phyloP scores from a whole-genome alignment of 23 tunicate genomes.

The Styela plicata region DNA sequence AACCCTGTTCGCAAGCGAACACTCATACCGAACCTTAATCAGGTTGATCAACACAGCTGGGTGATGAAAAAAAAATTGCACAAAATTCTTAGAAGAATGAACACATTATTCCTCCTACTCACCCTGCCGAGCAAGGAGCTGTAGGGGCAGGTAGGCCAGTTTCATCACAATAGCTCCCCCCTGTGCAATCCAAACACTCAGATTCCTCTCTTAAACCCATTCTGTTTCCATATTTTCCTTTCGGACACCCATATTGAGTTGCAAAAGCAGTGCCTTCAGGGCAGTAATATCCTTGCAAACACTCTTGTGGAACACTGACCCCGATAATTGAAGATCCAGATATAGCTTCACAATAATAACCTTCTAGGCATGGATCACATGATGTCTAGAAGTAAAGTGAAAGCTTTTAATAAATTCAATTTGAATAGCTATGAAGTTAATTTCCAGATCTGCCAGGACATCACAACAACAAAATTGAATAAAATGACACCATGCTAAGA shows the following conservation, averaged over 20 bases:
- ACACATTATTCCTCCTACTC: no score
- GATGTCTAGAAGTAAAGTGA: constrained; percentile 31
- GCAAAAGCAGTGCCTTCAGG: constrained; percentile 49
- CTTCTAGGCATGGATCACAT: constrained; percentile 74
- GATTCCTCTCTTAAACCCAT: neutral
- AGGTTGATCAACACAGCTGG: no score
- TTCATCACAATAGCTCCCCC: constrained; percentile 66
- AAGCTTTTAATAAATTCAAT: no score
- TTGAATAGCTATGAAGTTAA: no score
- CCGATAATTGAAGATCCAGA: constrained; percentile 34
- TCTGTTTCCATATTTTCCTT: constrained; percentile 58
- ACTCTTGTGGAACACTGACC: constrained; percentile 41
- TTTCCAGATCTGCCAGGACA: no score
- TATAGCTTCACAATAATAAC: constrained; percentile 78
- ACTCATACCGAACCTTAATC: no score
- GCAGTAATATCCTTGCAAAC: constrained; percentile 77
- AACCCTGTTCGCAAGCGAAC: no score
- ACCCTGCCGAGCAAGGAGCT: constrained; percentile 52
- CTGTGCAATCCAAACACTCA: constrained; percentile 62
- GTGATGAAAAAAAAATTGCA: no score
- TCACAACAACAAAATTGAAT: no score
- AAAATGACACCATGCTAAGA: no score
- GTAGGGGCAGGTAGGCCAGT: constrained; percentile 43
- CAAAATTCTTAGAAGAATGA: no score
- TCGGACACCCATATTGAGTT: constrained; percentile 59